A percentile compares a stretch with the other conserved stretches of the same genome.
phyloP scores from a whole-genome alignment of 2,113 vertebrate genomes.

The Thermophis baileyi region DNA sequence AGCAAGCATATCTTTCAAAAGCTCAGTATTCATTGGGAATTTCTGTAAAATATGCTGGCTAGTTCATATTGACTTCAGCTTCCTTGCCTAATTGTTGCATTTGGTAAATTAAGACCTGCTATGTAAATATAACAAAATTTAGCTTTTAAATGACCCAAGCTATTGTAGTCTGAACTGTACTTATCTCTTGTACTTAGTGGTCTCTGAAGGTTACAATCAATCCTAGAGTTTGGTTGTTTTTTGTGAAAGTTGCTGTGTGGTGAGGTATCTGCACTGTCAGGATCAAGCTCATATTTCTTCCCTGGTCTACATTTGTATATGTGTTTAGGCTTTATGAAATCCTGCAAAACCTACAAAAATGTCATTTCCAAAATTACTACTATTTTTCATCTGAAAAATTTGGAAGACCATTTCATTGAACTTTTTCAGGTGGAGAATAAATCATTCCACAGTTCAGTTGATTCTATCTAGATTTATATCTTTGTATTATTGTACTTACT shows the following conservation, averaged over 20 bases:
- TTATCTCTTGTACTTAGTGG: not conserved
- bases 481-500: not conserved
- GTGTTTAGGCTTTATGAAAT: not conserved
- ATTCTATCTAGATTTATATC: not conserved
- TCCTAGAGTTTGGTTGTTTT: not conserved
- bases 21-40: not conserved
- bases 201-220: not conserved
- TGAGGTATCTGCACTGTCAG: not conserved
- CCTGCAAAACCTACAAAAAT: not conserved
- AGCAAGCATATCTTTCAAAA: not conserved
- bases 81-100: not conserved
- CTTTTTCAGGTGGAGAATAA: not conserved
- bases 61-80: not conserved
- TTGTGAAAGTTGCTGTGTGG: not conserved
- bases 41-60: not conserved
- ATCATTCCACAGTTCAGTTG: not conserved
- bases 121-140: not conserved
- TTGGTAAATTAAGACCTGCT: not conserved
- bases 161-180: not conserved
- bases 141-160: not conserved
- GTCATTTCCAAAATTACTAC: not conserved
- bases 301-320: not conserved
- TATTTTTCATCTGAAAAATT: not conserved
- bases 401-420: not conserved
- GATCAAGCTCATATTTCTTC: not conserved